Evolutionary conservation across 2,888 invertebrate genomes (phyloP), one percentile per base, ranked within the genome.

Genomic region (Electrophaes corylata): DNA sequence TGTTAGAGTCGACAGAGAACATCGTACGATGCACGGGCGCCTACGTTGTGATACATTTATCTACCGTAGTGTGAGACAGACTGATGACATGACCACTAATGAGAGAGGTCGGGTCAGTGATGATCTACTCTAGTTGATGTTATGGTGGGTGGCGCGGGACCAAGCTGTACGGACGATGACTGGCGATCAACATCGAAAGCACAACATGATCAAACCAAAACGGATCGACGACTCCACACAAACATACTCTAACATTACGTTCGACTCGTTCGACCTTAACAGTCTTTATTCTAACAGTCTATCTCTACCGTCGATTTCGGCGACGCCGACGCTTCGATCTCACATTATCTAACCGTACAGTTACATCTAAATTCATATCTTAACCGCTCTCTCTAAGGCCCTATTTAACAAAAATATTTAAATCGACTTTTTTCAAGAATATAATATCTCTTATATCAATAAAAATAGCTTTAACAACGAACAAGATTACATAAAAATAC

Each of bases 31-130:
- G 88, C 82, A 85, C 88, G 90, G 91, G 91, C 91, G 91, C 89
- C 84, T 91, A 90, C 76, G 78, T 90, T 91, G 91, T 91, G 91
- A 91, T 91, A 91, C 91, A 90, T 84, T 91, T 90, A 91, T 90
- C 91, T 91, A 90, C 80, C 86, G 85, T 82, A 54, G 78, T 80
- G 85, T 86, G 89, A 84, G 76, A 83, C 75, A 86, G 79, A 83
- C 83, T 81, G 84, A 87, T 86, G 83, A 68, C 73, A 87, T 86
- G 87, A 81, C 81, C 80, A 73, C 90, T 91, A 90, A 88, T 89
- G 91, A 86, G 62, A 79, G 81, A 85, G 83, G 81, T 83, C 84
- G 83, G 86, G 84, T 81, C 73, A 77, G 85, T 84, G 87, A 79
- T 83, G 84, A 78, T 66, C 81, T 84, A 83, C 61, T 61, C 76